These are phyloP conservation scores for Lordiphosa collinella DNA, from an alignment of 1,140 invertebrate species.

Conservation along the genomic window DNA sequence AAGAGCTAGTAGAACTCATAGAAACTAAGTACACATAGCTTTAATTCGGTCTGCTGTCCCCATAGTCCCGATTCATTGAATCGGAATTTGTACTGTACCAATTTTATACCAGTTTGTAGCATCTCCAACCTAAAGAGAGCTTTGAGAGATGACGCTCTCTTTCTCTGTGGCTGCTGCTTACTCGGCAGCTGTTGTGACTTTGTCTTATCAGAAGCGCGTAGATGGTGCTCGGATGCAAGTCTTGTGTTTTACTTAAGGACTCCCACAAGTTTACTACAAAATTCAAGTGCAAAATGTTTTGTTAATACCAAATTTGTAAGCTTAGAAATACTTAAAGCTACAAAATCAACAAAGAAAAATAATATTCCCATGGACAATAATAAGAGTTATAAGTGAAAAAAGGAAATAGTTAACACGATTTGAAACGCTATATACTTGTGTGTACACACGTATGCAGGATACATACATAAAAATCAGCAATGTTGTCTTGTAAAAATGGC, in stretches of 20 bases:
- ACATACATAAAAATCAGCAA: constrained; percentile 13
- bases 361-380: too few relatives aligned
- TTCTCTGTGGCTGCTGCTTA: too few relatives aligned
- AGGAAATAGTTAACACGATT: constrained; percentile 14
- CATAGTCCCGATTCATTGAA: too few relatives aligned
- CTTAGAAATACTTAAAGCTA: constrained; percentile 13
- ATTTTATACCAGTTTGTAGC: too few relatives aligned
- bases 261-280: constrained; percentile 1
- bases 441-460: constrained; percentile 18
- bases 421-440: constrained; percentile 11
- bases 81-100: too few relatives aligned
- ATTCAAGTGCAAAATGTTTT: not conserved
- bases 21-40: too few relatives aligned
- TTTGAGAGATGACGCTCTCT: too few relatives aligned
- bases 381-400: not conserved
- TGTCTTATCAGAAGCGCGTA: constrained; percentile 71
- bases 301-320: not conserved
- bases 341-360: not conserved
- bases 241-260: constrained; percentile 23
- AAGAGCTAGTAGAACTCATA: too few relatives aligned
- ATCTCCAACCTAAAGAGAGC: too few relatives aligned
- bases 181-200: not conserved
- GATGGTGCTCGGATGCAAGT: constrained; percentile 64
- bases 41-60: too few relatives aligned
- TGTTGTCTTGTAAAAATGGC: not conserved